Evolutionary conservation across 2,888 invertebrate genomes (phyloP).

Genomic region (Drosophila mettleri): DNA sequence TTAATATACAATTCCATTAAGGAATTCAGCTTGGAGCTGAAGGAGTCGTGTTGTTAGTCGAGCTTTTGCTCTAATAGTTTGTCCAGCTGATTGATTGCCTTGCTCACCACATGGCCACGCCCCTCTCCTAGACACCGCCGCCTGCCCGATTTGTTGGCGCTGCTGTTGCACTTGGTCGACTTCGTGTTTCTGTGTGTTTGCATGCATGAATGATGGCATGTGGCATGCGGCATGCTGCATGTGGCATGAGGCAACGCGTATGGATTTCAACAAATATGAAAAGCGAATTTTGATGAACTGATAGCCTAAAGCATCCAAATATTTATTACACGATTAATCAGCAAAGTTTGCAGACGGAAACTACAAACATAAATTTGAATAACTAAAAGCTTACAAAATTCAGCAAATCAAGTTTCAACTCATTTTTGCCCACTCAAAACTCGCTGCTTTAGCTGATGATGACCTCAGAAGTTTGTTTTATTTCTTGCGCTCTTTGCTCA

Average conservation of each 20-base stretch:
- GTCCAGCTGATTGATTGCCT: conserved; percentile 66
- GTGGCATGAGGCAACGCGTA: conserved; percentile 29
- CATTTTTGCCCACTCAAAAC: no score
- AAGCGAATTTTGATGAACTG: conserved; percentile 51
- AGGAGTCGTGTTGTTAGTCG: background rate
- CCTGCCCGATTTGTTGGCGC: background rate
- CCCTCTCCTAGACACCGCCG: background rate
- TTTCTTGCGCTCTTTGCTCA: no score
- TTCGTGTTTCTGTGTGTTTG: conserved; percentile 11
- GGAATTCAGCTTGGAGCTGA: conserved; percentile 1
- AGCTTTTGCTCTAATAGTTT: conserved; percentile 55
- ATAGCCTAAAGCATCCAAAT: conserved; percentile 34
- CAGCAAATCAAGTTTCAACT: no score
- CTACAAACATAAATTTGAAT: no score
- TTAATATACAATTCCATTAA: conserved; percentile 30
- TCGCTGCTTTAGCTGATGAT: no score
- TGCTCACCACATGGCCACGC: conserved; percentile 10
- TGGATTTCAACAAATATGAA: conserved; percentile 59
- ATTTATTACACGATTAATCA: conserved; percentile 48
- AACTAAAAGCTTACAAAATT: no score
- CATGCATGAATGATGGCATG: conserved; percentile 49
- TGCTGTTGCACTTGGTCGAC: conserved; percentile 17
- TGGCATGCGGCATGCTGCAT: conserved; percentile 17
- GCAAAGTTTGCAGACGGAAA: background rate
- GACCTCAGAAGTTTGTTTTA: no score